Base-by-base conservation (phyloP, 1,140 invertebrate genomes). In the Caenorhabditis tropicalis region DNA sequence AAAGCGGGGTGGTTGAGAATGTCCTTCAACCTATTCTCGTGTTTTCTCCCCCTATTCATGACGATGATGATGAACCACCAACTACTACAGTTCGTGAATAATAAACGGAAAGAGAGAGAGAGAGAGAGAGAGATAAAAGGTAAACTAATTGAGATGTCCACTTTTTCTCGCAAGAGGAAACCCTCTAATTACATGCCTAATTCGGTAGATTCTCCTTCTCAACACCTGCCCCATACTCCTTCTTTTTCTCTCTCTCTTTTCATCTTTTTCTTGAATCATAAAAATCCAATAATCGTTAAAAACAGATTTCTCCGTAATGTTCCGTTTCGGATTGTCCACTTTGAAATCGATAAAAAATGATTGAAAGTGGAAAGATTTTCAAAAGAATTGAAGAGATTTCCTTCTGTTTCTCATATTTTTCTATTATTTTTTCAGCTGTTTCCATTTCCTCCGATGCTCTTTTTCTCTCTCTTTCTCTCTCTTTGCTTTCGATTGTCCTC, bases 81-180 rank as follows among this genome's bases (percentile, higher is more conserved):
- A 65, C 58, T 74, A 24, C 24, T 43, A 15, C 24, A 0, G 10
- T 65, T 31, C 58, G 58, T 65, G 33, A 65, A 36, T 36, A 19
- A 36, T n/a, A n/a, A n/a, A n/a, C n/a, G n/a, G n/a, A n/a, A n/a
- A n/a, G n/a, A n/a, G n/a, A n/a, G n/a, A n/a, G n/a, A n/a, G n/a
- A n/a, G n/a, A n/a, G n/a, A 65, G 48, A 65, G 24, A 21, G 24
- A 24, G 27, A 7, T 10, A 21, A 46, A 43, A 74, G 36, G 65
- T 74, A 74, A 74, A 74, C 65, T 74, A 74, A 74, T 74, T 74
- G 65, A 74, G 65, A 74, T 74, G 65, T 74, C 43, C 65, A 74
- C 65, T 43, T 24, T 74, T 43, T 31, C 65, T 19, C 21, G 53
- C 21, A 27, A 7, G 36, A 12, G 65, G 19, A 74, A 12, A 74